These are phyloP conservation scores for Lymantria dispar DNA, from an alignment of 2,888 invertebrate genomes.

Conservation along the genomic window DNA sequence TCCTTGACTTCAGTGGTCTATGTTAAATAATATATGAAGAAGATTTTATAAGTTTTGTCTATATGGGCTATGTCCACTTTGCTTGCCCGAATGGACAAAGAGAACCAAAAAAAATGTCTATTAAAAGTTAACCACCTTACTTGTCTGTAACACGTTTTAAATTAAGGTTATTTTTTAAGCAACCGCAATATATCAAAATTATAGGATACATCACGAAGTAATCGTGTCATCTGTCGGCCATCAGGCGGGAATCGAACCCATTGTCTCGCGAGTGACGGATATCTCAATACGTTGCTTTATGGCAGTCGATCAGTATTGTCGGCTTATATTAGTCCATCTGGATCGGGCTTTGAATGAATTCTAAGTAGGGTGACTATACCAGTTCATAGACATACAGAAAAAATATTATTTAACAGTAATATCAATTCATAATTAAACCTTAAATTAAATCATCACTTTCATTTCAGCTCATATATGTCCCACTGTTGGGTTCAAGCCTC, in stretches of 20 bases:
- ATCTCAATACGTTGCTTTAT: conserved; percentile 75
- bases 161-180: background rate
- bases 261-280: conserved; percentile 74
- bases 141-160: background rate
- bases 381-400: conserved; percentile 8
- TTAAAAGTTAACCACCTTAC: too few species aligned
- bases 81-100: too few species aligned
- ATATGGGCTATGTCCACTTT: too few species aligned
- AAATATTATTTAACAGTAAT: too few species aligned
- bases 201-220: conserved; percentile 32
- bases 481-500: too few species aligned
- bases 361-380: conserved; percentile 36
- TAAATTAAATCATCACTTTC: too few species aligned
- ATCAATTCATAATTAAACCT: too few species aligned
- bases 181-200: conserved; percentile 23
- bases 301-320: conserved; percentile 77
- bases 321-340: conserved; percentile 62
- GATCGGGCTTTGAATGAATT: conserved; percentile 54
- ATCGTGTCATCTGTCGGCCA: conserved; percentile 55
- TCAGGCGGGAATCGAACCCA: conserved; percentile 62
- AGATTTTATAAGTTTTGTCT: too few species aligned
- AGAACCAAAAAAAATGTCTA: too few species aligned
- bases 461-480: too few species aligned
- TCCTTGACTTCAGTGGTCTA: too few species aligned
- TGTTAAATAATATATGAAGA: too few species aligned